These are phyloP conservation scores for Alsophila aescularia DNA, from an alignment of 2,888 invertebrate species.

Conservation along the genomic window DNA sequence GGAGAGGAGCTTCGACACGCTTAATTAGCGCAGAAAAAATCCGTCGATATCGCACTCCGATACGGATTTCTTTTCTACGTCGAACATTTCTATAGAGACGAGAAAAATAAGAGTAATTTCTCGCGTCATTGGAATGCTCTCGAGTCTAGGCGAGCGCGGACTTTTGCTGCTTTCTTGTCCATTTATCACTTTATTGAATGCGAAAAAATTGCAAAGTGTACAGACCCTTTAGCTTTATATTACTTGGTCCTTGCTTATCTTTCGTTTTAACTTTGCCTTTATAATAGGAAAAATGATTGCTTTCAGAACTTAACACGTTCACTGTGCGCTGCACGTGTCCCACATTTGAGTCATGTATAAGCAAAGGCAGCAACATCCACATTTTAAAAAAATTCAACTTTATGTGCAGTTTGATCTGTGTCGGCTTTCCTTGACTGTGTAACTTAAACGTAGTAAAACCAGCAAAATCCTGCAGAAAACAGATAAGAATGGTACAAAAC, in stretches of 20 bases:
- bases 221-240: not conserved
- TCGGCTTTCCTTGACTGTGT: no score
- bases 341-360: no score
- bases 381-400: no score
- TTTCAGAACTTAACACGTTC: no score
- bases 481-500: no score
- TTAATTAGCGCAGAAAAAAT: slow-evolving; percentile 16
- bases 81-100: slow-evolving; percentile 57
- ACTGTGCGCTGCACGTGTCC: no score
- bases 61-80: slow-evolving; percentile 20
- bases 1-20: slow-evolving; percentile 6
- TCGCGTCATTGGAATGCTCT: slow-evolving; percentile 72
- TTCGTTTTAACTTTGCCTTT: not conserved
- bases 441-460: no score
- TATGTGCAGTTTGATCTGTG: no score
- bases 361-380: no score
- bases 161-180: slow-evolving; percentile 47
- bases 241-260: not conserved
- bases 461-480: no score
- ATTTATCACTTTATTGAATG: slow-evolving; percentile 68
- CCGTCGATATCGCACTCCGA: slow-evolving; percentile 10
- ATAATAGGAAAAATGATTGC: slow-evolving; percentile 62
- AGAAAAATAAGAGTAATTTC: slow-evolving; percentile 71
- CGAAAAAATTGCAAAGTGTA: slow-evolving; percentile 51
- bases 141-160: slow-evolving; percentile 13